A percentile compares a stretch with the other conserved stretches of the same genome.
phyloP scores from a whole-genome alignment of 1,140 invertebrate species.

The Cotesia glomerata region DNA sequence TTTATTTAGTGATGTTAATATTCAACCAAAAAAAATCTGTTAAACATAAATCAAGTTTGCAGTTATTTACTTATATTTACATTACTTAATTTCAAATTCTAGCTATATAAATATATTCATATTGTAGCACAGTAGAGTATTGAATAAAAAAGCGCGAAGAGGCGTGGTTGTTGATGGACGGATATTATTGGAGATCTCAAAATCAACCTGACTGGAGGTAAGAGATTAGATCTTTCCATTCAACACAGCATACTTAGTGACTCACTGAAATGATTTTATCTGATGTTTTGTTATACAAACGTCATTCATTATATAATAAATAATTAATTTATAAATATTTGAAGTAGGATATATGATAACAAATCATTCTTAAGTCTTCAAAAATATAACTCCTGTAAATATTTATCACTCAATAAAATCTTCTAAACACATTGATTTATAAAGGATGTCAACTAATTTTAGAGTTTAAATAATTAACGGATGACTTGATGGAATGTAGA shows the following conservation, averaged over 20 bases:
- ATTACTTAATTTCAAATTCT: not conserved
- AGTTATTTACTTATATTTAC: no score
- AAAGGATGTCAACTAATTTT: not conserved
- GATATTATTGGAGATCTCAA: constrained; percentile 36
- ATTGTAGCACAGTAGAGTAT: constrained; percentile 6
- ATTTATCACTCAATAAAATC: not conserved
- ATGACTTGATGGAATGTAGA: constrained; percentile 6
- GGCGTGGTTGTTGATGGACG: constrained; percentile 46
- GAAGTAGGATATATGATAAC: not conserved
- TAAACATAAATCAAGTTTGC: no score
- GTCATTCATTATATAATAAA: not conserved
- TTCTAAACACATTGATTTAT: constrained; percentile 16
- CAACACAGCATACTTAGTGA: constrained; percentile 46
- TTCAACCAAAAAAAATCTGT: no score
- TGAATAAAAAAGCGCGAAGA: constrained; percentile 20
- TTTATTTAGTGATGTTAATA: no score
- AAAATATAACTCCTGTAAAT: not conserved
- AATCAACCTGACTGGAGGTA: constrained; percentile 37
- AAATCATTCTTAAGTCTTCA: no score
- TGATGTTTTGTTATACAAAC: constrained; percentile 11
- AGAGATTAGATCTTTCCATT: constrained; percentile 39
- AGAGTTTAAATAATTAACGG: constrained; percentile 8
- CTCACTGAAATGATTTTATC: constrained; percentile 40
- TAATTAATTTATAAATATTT: not conserved
- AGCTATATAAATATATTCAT: not conserved